Evolutionary conservation across 2,113 vertebrate genomes (phyloP).

Genomic region (Etheostoma spectabile): DNA sequence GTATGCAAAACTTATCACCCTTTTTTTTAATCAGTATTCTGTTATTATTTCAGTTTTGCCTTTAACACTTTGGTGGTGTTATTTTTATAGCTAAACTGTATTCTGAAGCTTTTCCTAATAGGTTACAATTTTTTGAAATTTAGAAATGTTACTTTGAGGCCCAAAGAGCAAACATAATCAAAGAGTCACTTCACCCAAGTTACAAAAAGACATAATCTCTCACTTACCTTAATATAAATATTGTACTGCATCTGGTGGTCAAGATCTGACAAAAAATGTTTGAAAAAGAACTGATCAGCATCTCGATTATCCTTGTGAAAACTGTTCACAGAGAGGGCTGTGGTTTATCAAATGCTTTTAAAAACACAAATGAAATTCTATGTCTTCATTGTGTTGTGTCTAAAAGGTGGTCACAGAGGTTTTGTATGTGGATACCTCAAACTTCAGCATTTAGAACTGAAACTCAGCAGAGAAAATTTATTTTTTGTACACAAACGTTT

Average conservation of each 20-base stretch:
- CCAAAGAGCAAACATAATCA: not conserved
- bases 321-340: not conserved
- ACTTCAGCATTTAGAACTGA: not conserved
- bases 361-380: not conserved
- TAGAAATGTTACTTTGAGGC: not conserved
- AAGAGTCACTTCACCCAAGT: not conserved
- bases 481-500: not conserved
- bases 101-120: not conserved
- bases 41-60: not conserved
- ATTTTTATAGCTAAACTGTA: not conserved
- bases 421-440: not conserved
- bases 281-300: not conserved
- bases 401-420: not conserved
- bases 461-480: not conserved
- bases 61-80: not conserved
- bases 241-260: not conserved
- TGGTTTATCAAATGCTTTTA: not conserved
- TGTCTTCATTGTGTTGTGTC: not conserved
- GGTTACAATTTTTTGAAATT: not conserved
- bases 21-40: too few species aligned
- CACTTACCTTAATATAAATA: not conserved
- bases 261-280: not conserved
- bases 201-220: not conserved
- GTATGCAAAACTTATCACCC: constrained; percentile 61
- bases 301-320: not conserved